A percentile compares a stretch with the other conserved stretches of the same genome.
Evolutionary conservation across 2,888 invertebrate species (phyloP).

Genomic region (Deilephila porcellus): DNA sequence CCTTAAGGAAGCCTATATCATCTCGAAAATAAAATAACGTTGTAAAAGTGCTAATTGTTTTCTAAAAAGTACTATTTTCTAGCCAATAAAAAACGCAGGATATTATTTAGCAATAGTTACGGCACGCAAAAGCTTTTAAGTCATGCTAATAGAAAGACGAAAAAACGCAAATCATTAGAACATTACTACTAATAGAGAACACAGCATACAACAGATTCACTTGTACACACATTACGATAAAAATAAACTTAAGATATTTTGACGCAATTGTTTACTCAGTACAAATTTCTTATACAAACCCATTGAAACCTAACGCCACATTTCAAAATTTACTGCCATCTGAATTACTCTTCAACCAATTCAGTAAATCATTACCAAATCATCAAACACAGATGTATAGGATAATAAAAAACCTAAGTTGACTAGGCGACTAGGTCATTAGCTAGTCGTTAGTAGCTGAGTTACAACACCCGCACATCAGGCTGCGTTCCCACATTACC

Average conservation of each 20-base stretch:
- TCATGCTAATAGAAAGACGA: not conserved
- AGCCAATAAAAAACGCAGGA: not conserved
- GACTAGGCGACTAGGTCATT: slow-evolving; percentile 11
- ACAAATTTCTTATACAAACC: not conserved
- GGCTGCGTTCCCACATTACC: slow-evolving; percentile 46
- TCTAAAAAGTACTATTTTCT: not conserved
- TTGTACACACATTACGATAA: not conserved
- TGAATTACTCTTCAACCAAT: not conserved
- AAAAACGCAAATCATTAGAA: slow-evolving; percentile 22
- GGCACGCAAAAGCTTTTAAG: slow-evolving; percentile 8
- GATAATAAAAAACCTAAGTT: slow-evolving; percentile 6
- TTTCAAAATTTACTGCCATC: too few species aligned
- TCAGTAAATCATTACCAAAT: not conserved
- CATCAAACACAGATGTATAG: not conserved
- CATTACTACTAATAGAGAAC: slow-evolving; percentile 1
- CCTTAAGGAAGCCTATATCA: too few species aligned
- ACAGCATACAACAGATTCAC: not conserved
- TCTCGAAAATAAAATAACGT: not conserved
- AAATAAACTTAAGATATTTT: not conserved
- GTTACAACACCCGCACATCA: slow-evolving; percentile 31
- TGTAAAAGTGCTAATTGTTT: not conserved
- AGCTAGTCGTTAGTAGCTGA: slow-evolving; percentile 7
- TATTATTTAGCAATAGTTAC: slow-evolving; percentile 2
- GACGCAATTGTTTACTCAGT: too few species aligned
- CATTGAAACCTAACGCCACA: not conserved